phyloP scores from a whole-genome alignment of 2,797 vertebrate species.

The Oryzias dopingdopingensis region DNA sequence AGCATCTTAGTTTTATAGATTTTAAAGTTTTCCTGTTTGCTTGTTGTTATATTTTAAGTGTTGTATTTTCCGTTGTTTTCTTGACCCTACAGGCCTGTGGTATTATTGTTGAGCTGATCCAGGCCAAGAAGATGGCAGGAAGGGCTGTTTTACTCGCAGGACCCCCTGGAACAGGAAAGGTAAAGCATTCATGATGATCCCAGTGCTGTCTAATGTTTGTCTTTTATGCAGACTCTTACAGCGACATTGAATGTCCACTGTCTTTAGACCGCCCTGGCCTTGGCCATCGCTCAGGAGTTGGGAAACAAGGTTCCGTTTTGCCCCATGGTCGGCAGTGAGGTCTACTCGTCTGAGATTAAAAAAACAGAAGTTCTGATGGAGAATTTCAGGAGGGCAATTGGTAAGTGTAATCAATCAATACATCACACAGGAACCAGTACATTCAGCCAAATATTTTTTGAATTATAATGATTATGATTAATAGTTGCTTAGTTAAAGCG shows the following conservation, averaged over 20 bases:
- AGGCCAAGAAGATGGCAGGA: constrained; percentile 97
- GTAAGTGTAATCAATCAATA: constrained; percentile 70
- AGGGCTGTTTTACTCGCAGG: constrained; percentile 93
- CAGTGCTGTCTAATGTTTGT: neutral
- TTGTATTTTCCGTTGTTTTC: neutral
- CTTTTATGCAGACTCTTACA: neutral
- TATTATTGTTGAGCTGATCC: constrained; percentile 95
- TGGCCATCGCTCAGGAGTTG: constrained; percentile 95
- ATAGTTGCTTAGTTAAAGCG: no score
- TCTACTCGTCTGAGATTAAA: constrained; percentile 98
- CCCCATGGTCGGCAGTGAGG: constrained; percentile 98
- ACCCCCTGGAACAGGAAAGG: constrained; percentile 98
- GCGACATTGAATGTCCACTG: neutral
- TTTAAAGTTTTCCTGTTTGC: neutral
- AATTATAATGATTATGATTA: no score
- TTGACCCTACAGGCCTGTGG: constrained; percentile 86
- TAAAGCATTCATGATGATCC: constrained; percentile 46
- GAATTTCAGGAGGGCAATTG: constrained; percentile 97
- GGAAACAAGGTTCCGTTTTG: constrained; percentile 99
- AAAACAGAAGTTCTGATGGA: constrained; percentile 99
- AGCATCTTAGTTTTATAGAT: neutral
- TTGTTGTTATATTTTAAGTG: neutral
- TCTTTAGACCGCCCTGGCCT: constrained; percentile 89
- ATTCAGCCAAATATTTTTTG: no score
- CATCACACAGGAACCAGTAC: no score